Conservation (phyloP, 2,888 invertebrate genomes). For the Pardosa pseudoannulata region DNA sequence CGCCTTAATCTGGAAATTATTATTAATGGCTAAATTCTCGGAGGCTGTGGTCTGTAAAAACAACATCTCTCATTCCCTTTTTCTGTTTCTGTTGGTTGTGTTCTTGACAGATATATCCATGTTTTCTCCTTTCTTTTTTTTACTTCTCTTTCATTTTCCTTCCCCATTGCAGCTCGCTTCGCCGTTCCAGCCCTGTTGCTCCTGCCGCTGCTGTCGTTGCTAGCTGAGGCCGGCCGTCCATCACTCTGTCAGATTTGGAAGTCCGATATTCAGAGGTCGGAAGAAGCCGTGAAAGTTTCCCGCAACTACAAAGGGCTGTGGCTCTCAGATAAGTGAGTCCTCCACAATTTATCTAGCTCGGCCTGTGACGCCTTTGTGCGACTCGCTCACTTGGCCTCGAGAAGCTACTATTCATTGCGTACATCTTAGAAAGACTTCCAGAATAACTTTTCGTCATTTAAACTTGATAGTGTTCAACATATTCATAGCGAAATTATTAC, state of each 20-base stretch:
- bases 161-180: background rate
- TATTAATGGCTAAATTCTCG: background rate
- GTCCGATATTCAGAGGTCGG: conserved; percentile 48
- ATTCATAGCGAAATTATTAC: too few relatives aligned
- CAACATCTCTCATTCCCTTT: background rate
- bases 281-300: conserved; percentile 50
- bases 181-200: background rate
- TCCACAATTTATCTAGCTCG: background rate
- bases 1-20: background rate
- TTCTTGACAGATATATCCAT: too few relatives aligned
- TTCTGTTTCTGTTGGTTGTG: too few relatives aligned
- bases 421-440: too few relatives aligned
- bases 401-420: too few relatives aligned
- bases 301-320: conserved; percentile 73
- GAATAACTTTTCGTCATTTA: too few relatives aligned
- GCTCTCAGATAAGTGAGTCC: conserved; percentile 74
- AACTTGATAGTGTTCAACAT: too few relatives aligned
- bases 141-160: conserved; percentile 2
- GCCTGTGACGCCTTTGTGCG: background rate
- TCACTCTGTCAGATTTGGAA: conserved; percentile 67
- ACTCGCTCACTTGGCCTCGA: too few relatives aligned
- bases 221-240: conserved; percentile 44
- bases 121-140: background rate
- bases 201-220: conserved; percentile 28
- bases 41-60: background rate